A percentile compares a stretch with the other conserved stretches of the same genome.
phyloP scores from a whole-genome alignment of 2,888 invertebrate genomes.

The Scaptomyza polygonia region DNA sequence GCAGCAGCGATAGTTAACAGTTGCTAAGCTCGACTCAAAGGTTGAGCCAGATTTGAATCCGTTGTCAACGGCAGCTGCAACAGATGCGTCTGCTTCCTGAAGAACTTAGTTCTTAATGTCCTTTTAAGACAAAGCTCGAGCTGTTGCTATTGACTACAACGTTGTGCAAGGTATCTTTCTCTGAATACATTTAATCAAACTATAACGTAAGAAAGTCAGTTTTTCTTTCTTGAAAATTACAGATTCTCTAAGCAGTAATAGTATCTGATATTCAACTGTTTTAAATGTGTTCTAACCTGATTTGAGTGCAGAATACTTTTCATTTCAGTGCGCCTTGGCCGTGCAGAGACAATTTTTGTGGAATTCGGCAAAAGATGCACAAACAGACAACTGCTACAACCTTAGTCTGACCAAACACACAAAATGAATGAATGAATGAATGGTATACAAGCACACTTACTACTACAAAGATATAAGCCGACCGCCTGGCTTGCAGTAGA shows the following conservation, averaged over 20 bases:
- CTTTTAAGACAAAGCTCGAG: conserved; percentile 14
- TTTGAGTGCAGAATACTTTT: conserved; percentile 21
- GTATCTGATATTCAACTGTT: neutral
- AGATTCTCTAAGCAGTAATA: neutral
- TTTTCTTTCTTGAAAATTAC: neutral
- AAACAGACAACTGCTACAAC: conserved; percentile 13
- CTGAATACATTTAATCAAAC: conserved; percentile 8
- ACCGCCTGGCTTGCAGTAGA: conserved; percentile 3
- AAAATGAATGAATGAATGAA: conserved; percentile 4
- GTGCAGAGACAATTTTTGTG: conserved; percentile 20
- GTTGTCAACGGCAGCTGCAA: conserved; percentile 32
- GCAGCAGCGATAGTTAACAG: conserved; percentile 31
- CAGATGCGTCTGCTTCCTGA: conserved; percentile 24
- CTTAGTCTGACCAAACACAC: conserved; percentile 14
- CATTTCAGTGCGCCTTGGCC: conserved; percentile 4
- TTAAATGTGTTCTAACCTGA: conserved; percentile 6
- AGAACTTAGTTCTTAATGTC: conserved; percentile 16
- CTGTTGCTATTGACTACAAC: conserved; percentile 12
- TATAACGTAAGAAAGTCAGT: conserved; percentile 6
- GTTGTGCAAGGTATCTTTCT: conserved; percentile 1
- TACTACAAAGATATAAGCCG: neutral
- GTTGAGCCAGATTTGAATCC: conserved; percentile 20
- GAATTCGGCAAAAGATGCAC: conserved; percentile 30
- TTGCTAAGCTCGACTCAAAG: neutral
- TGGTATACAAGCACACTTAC: neutral